These are phyloP conservation scores for Ophonus ardosiacus DNA, from an alignment of 2,888 invertebrate genomes.

Conservation along the genomic window DNA sequence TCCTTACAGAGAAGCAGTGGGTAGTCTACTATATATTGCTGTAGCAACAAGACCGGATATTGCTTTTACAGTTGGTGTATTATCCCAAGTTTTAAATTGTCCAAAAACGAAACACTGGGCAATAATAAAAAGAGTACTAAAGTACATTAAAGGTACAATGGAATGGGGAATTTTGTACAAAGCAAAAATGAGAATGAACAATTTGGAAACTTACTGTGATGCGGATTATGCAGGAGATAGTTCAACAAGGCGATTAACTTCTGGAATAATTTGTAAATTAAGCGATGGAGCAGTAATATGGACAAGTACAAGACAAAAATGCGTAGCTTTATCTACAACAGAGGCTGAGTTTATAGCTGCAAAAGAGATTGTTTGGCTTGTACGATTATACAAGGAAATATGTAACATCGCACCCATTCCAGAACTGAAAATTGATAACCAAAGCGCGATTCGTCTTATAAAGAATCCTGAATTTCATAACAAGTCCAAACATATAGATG, in stretches of 20 bases:
- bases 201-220: conserved; percentile 65
- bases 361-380: conserved; percentile 5
- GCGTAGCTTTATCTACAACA: conserved; percentile 68
- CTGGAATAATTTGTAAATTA: conserved; percentile 64
- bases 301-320: conserved; percentile 68
- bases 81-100: conserved; percentile 4
- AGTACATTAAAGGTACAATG: conserved; percentile 43
- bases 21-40: conserved; percentile 26
- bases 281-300: conserved; percentile 68
- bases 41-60: conserved; percentile 48
- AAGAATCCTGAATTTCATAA: neutral
- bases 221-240: conserved; percentile 65
- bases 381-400: conserved; percentile 1
- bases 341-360: conserved; percentile 68
- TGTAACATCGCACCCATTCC: neutral
- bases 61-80: conserved; percentile 34
- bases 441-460: neutral
- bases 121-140: conserved; percentile 22
- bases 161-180: conserved; percentile 43
- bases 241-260: conserved; percentile 12
- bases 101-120: conserved; percentile 4
- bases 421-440: neutral
- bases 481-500: conserved; percentile 2
- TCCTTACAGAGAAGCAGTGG: conserved; percentile 57
- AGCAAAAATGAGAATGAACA: conserved; percentile 5